Percentiles rank a stretch among this genome's conserved stretches.
phyloP scores from a whole-genome alignment of 2,888 invertebrate species.

The Drosophila flavopinicola region DNA sequence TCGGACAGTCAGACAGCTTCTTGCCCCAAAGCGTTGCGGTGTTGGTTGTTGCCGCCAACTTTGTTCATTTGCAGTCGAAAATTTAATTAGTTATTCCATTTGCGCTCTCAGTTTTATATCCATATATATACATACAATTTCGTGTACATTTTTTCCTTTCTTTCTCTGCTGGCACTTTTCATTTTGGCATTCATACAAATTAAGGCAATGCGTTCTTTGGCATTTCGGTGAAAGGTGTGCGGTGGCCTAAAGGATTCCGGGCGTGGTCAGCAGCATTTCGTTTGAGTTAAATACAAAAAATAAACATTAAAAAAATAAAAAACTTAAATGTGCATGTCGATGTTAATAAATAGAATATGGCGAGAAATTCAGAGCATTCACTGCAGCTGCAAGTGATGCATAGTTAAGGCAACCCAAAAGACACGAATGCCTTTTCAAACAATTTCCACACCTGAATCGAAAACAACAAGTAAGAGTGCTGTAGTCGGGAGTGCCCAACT shows the following conservation, averaged over 20 bases:
- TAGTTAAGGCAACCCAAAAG: neutral
- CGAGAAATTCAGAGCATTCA: neutral
- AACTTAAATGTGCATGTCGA: conserved; percentile 26
- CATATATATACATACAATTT: neutral
- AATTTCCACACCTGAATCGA: conserved; percentile 59
- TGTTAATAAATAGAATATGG: conserved; percentile 19
- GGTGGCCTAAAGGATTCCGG: conserved; percentile 47
- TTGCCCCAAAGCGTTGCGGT: conserved; percentile 18
- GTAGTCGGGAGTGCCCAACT: too few species aligned
- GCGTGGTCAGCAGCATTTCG: conserved; percentile 17
- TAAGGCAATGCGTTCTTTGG: conserved; percentile 37
- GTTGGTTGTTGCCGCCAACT: conserved; percentile 35
- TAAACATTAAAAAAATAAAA: too few species aligned
- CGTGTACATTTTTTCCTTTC: neutral
- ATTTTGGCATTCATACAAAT: conserved; percentile 49
- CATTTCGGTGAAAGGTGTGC: conserved; percentile 40
- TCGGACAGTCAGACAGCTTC: conserved; percentile 22
- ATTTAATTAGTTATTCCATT: conserved; percentile 78
- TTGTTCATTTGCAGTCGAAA: conserved; percentile 70
- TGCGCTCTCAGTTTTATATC: conserved; percentile 38
- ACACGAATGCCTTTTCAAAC: conserved; percentile 36
- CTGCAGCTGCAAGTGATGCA: conserved; percentile 4
- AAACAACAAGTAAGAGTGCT: too few species aligned
- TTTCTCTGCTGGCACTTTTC: conserved; percentile 17
- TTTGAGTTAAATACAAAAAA: conserved; percentile 17